Evolutionary conservation across 1,140 invertebrate species (phyloP), one percentile per base, ranked within the genome.

Genomic region (Pogonognathellus flavescens): DNA sequence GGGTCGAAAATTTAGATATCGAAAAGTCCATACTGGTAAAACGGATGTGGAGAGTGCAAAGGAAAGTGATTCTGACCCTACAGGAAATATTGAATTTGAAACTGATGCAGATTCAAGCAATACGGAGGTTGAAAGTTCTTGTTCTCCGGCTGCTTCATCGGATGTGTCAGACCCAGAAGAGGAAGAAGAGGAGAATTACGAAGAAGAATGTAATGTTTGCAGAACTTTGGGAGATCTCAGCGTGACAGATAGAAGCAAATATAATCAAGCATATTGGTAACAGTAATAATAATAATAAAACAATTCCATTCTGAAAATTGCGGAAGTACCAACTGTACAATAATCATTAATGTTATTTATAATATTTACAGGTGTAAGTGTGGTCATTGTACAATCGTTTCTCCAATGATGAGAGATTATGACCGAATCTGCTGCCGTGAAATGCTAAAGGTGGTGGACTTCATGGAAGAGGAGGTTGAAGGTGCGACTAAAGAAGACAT

Each of bases 361-460:
- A 9, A 31, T n/a, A 18, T 60, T 0, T 41, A 8, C 14, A 84
- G 85, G 85, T 86, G 85, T 49, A 80, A 81, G 22, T 86, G 85
- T 81, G 85, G 72, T 13, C 49, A 81, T 31, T 86, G 85, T 49
- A 16, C n/a, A 53, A 84, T 84, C 18, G 41, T 80, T 16, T 22
- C 49, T 2, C 14, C 31, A 3, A 1, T 66, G 1, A 80, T 84
- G 62, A 59, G 25, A 52, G 85, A 86, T 55, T 86, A 86, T 57
- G 85, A 86, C 55, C 31, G 82, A 0, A 59, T 86, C 11, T 86
- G 85, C 41, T 86, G 85, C 70, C 20, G 82, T 1, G 85, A 86
- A 81, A 80, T 86, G 10, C 80, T 76, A 16, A 66, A 76, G 10
- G 76, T 86, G 14, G 53, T 62, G n/a, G 85, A 80, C 0, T 86